Evolutionary conservation across 2,113 vertebrate genomes (phyloP), one percentile per base, ranked within the genome.

Genomic region (Rhinolophus sinicus): DNA sequence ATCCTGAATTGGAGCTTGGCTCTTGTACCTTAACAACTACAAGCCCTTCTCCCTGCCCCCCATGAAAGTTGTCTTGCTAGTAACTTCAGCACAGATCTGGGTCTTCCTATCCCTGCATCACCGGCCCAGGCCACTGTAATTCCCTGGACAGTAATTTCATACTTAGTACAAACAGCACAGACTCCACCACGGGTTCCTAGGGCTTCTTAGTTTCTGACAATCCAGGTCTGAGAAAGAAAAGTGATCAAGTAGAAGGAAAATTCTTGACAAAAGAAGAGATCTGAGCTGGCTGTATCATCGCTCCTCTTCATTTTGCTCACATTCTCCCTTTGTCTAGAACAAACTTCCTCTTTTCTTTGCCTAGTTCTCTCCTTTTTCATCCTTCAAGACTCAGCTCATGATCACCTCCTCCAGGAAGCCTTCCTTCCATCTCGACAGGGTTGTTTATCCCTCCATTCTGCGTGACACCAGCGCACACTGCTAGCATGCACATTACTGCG

Each of bases 201-300:
- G 50, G 16, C 50, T 86, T 82, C 44, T 80, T 85, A 72, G 33
- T 58, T 93, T 94, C 56, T 77, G 69, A 95, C 26, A 88, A 65
- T 81, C 11, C 16, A 93, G 35, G n/a, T 94, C 47, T 72, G 21
- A 82, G 60, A 93, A 86, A 44, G 30, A 94, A 96, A 97, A 97
- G 56, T 35, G 30, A 65, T 35, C 64, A 83, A 67, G 21, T 30
- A 93, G 50, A 22, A 91, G 80, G 58, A 93, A 9, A 92, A 90
- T 28, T 92, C 16, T 30, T 81, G 30, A 91, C 44, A 47, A 64
- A 80, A 93, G 26, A 77, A n/a, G 40, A 44, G 40, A 44, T 44
- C 40, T 44, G 67, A 60, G 28, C 4, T 2, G 26, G 38, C 33
- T 19, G 8, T 15, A 47, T 69, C 15, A 0, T 10, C 8, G 30